Conservation (phyloP, 2,113 vertebrate genomes). For the Sporophila hypoxantha region DNA sequence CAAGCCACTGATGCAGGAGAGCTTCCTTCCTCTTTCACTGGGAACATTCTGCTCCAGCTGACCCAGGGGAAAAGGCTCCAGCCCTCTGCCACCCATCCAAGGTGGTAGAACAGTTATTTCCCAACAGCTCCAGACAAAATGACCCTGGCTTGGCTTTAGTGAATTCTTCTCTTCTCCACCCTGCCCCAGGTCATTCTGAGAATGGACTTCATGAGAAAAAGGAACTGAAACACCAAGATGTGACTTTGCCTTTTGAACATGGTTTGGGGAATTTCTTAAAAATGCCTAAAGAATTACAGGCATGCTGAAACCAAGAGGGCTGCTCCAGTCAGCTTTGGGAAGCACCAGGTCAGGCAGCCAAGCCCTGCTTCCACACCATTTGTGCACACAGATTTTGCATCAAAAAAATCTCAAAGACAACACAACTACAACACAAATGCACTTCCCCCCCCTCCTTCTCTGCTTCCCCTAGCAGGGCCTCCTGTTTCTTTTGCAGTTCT, state of each 20-base stretch:
- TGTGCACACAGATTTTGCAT: neutral
- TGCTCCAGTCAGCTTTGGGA: neutral
- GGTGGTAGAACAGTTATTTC: neutral
- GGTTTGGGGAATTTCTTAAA: neutral
- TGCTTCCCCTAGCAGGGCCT: neutral
- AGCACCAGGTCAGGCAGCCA: neutral
- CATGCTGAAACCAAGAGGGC: neutral
- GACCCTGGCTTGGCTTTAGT: neutral
- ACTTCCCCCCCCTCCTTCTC: neutral
- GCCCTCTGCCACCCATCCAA: neutral
- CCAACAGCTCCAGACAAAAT: neutral
- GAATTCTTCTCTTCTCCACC: neutral
- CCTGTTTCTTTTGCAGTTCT: neutral
- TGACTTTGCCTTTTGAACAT: neutral
- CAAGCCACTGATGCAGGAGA: neutral
- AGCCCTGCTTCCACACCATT: neutral
- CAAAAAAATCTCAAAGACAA: neutral
- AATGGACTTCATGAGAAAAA: neutral
- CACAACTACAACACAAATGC: fast-evolving
- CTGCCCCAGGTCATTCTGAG: neutral
- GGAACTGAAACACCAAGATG: neutral
- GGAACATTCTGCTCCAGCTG: neutral
- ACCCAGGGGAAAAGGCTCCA: neutral
- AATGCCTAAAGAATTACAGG: neutral
- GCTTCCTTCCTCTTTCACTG: neutral